Conservation (phyloP, 2,113 vertebrate species). For the Megalops atlanticus region DNA sequence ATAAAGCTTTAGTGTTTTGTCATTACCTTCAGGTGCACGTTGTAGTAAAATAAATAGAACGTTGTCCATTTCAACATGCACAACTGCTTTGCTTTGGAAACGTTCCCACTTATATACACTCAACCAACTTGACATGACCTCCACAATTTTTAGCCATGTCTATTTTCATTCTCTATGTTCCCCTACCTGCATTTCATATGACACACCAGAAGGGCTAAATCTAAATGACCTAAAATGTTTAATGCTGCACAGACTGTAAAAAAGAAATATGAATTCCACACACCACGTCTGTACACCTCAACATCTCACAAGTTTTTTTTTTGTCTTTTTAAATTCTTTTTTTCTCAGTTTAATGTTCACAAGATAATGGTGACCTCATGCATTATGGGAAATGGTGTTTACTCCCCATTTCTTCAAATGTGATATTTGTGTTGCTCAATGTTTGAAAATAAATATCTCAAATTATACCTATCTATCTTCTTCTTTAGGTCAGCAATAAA, state of each 20-base stretch:
- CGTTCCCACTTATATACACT: slow-evolving; percentile 36
- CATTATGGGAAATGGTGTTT: slow-evolving; percentile 52
- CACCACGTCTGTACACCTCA: slow-evolving; percentile 52
- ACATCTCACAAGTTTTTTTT: slow-evolving; percentile 28
- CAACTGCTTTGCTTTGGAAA: slow-evolving; percentile 32
- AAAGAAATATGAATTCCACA: slow-evolving; percentile 27
- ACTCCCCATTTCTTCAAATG: slow-evolving; percentile 53
- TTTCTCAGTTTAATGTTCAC: slow-evolving; percentile 30
- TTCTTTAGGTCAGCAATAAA: background rate
- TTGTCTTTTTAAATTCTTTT: background rate
- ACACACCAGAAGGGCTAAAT: slow-evolving; percentile 56
- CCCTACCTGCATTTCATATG: slow-evolving; percentile 34
- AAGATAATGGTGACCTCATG: slow-evolving; percentile 51
- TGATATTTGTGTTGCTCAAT: slow-evolving; percentile 37
- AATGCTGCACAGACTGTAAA: slow-evolving; percentile 55
- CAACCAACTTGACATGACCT: slow-evolving; percentile 19
- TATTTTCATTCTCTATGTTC: slow-evolving; percentile 32
- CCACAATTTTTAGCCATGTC: background rate
- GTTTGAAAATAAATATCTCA: slow-evolving; percentile 49
- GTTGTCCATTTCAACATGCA: slow-evolving; percentile 60
- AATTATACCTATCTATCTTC: slow-evolving; percentile 6
- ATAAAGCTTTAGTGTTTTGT: slow-evolving; percentile 52
- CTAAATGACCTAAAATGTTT: slow-evolving; percentile 47
- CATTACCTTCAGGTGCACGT: slow-evolving; percentile 36
- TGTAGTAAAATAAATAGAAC: slow-evolving; percentile 55